Evolutionary conservation across 2,113 vertebrate genomes (phyloP), one percentile per base, ranked within the genome.

Genomic region (Callithrix jacchus): DNA sequence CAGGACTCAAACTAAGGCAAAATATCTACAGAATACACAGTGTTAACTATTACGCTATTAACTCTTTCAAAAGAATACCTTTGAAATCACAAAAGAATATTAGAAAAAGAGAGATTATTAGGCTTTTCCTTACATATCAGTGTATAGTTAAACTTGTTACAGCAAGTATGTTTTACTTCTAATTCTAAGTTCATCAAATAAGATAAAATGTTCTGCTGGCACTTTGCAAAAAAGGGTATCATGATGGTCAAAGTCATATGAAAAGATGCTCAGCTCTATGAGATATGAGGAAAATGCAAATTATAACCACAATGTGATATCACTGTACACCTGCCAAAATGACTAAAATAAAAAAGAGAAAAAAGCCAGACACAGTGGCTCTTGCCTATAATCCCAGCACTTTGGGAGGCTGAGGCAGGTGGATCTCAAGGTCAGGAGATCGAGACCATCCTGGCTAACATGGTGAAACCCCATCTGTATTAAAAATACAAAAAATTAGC

Each of bases 181-280:
- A 93, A 77, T 73, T 71, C 14, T 6, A 95, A 95, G 13, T 21
- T 94, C 45, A 58, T 77, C 73, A 83, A 87, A n/a, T 92, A 89
- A 96, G 45, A 91, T 25, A 71, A 94, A 49, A 83, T 66, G 18
- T 74, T 92, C n/a, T 68, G 12, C 45, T 70, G 2, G 2, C 14
- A 66, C 9, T 86, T 96, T 23, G n/a, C 35, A 64, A 35, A 74
- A 35, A 40, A 85, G 3, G 1, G 2, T 58, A 79, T 92, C 37
- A 52, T 90, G n/a, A 74, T 40, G 4, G 25, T 49, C 16, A 74
- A 66, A 88, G 27, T 96, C 70, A 82, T 27, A 66, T 56, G 52
- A 91, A 95, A 87, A 87, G 58, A 79, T 40, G n/a, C 0, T 77
- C 90, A 80, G 18, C 20, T 94, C 61, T 82, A 40, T 91, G 61